These are phyloP conservation scores for Mythimna impura DNA, from an alignment of 2,888 invertebrate genomes.

Conservation along the genomic window DNA sequence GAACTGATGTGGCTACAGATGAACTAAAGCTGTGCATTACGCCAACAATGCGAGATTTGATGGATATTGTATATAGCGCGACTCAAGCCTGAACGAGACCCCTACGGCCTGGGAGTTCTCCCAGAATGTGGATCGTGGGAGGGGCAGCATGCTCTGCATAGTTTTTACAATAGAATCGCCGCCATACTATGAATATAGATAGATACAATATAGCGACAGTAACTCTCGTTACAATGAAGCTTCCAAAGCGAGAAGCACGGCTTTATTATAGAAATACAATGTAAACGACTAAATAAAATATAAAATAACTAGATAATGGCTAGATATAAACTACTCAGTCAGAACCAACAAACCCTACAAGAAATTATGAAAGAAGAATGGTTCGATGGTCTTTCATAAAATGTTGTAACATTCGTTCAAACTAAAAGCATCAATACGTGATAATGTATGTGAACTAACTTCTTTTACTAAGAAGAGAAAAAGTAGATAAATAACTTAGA, in stretches of 20 bases:
- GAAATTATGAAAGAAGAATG: conserved; percentile 65
- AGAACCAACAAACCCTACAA: conserved; percentile 67
- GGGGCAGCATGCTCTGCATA: conserved; percentile 75
- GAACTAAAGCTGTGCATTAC: conserved; percentile 62
- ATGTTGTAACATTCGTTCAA: conserved; percentile 64
- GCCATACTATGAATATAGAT: conserved; percentile 61
- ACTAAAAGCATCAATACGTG: conserved; percentile 72
- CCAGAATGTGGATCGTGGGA: conserved; percentile 68
- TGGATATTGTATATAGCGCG: conserved; percentile 48
- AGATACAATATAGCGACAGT: conserved; percentile 56
- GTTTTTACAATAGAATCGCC: conserved; percentile 65
- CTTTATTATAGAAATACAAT: conserved; percentile 58
- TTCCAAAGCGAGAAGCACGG: conserved; percentile 63
- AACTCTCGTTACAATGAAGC: conserved; percentile 61
- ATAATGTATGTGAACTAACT: conserved; percentile 78
- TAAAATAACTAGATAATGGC: conserved; percentile 58
- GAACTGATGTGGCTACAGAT: conserved; percentile 58
- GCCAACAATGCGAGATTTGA: conserved; percentile 57
- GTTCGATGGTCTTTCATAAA: conserved; percentile 60
- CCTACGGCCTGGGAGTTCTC: conserved; percentile 58
- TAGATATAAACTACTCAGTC: conserved; percentile 66
- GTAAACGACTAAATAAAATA: conserved; percentile 61
- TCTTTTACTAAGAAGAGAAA: conserved; percentile 81
- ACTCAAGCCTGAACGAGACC: conserved; percentile 47
- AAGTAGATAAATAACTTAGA: conserved; percentile 83